Percentiles rank a stretch among this genome's conserved stretches.
These are phyloP conservation scores for Scaptomyza hsui DNA, from an alignment of 1,140 invertebrate genomes.

Conservation along the genomic window DNA sequence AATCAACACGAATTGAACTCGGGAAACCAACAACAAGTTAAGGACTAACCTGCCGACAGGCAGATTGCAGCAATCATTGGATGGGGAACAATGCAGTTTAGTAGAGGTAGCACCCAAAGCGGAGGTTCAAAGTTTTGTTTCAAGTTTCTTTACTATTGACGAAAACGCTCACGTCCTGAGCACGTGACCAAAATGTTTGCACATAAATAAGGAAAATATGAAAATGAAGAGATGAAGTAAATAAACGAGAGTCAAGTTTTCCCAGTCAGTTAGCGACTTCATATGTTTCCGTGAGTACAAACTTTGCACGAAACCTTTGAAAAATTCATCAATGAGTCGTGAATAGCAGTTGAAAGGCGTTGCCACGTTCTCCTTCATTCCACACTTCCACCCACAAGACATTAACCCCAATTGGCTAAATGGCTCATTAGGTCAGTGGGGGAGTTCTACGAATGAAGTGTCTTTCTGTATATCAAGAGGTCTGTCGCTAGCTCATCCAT, in stretches of 20 bases:
- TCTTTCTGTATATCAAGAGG: constrained; percentile 4
- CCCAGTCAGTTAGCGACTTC: constrained; percentile 60
- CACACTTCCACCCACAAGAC: constrained; percentile 38
- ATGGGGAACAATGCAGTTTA: constrained; percentile 49
- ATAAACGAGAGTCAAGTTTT: constrained; percentile 46
- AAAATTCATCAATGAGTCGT: constrained; percentile 69
- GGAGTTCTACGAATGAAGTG: constrained; percentile 22
- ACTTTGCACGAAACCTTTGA: constrained; percentile 63
- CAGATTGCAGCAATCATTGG: constrained; percentile 49
- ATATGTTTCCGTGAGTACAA: constrained; percentile 54
- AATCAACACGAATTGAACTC: constrained; percentile 7
- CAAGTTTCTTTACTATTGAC: constrained; percentile 46
- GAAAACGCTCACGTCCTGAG: constrained; percentile 65
- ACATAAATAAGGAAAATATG: constrained; percentile 75
- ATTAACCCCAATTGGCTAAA: constrained; percentile 77
- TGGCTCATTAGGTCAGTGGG: constrained; percentile 77
- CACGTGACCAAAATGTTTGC: constrained; percentile 74
- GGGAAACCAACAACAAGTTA: constrained; percentile 17
- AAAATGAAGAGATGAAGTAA: constrained; percentile 65
- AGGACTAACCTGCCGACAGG: constrained; percentile 10
- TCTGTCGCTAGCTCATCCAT: constrained; percentile 6
- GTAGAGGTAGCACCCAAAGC: constrained; percentile 1
- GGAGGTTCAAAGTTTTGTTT: constrained; percentile 3
- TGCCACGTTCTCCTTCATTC: neutral
- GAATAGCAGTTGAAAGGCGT: constrained; percentile 34